Evolutionary conservation across 53 echinoderm and acorn worm species (phyloP).

Genomic region (Crossaster papposus): DNA sequence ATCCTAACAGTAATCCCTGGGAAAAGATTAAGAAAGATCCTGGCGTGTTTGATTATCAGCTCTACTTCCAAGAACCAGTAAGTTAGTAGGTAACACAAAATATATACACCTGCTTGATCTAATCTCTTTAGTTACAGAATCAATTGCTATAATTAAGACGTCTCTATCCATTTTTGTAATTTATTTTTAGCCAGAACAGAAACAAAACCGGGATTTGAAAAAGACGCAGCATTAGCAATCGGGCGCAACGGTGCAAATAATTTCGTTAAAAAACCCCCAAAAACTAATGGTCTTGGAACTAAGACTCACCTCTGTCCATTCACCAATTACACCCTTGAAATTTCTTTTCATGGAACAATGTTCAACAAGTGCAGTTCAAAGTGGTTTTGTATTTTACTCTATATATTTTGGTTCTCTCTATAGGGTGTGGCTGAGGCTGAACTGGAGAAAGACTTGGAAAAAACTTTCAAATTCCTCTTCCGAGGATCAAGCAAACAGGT

Average conservation of each 20-base stretch:
- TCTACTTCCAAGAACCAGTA: constrained; percentile 85
- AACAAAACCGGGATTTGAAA: too few species aligned
- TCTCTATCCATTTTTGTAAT: too few species aligned
- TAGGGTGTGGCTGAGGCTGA: constrained; percentile 92
- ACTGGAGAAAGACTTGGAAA: constrained; percentile 75
- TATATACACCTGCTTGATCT: too few species aligned
- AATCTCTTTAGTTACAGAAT: too few species aligned
- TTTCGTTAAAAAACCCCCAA: too few species aligned
- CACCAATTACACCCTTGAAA: too few species aligned
- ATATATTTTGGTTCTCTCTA: background rate
- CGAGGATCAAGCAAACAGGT: constrained; percentile 70
- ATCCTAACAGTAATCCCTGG: constrained; percentile 59
- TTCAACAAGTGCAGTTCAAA: background rate
- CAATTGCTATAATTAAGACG: too few species aligned
- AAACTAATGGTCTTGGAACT: too few species aligned
- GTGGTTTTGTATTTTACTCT: background rate
- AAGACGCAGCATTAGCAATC: too few species aligned
- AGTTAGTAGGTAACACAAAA: constrained; percentile 37
- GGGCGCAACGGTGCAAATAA: too few species aligned
- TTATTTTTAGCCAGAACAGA: too few species aligned
- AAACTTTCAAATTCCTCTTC: constrained; percentile 71
- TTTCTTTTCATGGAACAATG: background rate
- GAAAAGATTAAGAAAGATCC: constrained; percentile 72
- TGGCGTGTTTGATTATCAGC: constrained; percentile 80
- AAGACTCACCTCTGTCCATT: too few species aligned